Percentiles rank a stretch among this genome's conserved stretches.
Conservation (phyloP, 2,888 invertebrate species). For the Emmelina monodactyla region DNA sequence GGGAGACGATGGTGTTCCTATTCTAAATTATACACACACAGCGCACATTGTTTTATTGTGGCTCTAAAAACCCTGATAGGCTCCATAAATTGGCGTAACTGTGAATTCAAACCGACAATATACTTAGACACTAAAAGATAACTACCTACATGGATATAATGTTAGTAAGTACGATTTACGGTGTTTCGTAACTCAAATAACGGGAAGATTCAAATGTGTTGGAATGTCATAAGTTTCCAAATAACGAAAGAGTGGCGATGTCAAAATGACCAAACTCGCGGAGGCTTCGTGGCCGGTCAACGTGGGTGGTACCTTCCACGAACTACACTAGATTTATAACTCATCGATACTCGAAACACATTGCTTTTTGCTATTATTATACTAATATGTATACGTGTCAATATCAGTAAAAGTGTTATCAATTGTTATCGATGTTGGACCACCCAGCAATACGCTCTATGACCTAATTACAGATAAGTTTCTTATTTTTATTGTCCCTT, state of each 20-base stretch:
- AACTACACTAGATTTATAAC: constrained; percentile 21
- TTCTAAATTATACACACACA: constrained; percentile 50
- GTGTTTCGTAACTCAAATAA: too few species aligned
- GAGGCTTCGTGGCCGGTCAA: constrained; percentile 23
- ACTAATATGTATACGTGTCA: too few species aligned
- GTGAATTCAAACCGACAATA: too few species aligned
- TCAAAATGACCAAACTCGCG: constrained; percentile 25
- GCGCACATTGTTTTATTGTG: constrained; percentile 54
- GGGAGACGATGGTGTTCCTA: constrained; percentile 60
- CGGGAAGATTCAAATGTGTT: constrained; percentile 11
- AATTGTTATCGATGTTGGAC: neutral
- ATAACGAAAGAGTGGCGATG: constrained; percentile 19
- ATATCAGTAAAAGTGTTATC: too few species aligned
- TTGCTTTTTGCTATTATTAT: too few species aligned
- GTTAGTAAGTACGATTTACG: too few species aligned
- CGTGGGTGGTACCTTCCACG: constrained; percentile 58
- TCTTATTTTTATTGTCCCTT: too few species aligned
- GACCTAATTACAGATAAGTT: too few species aligned
- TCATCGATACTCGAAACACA: constrained; percentile 30
- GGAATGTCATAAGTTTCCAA: constrained; percentile 13
- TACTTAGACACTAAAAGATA: too few species aligned
- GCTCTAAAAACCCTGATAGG: constrained; percentile 28
- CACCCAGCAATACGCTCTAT: too few species aligned
- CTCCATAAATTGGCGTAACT: neutral
- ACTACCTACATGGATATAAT: too few species aligned